Evolutionary conservation across 2,797 vertebrate genomes (phyloP).

Genomic region (Myotis findleyi): DNA sequence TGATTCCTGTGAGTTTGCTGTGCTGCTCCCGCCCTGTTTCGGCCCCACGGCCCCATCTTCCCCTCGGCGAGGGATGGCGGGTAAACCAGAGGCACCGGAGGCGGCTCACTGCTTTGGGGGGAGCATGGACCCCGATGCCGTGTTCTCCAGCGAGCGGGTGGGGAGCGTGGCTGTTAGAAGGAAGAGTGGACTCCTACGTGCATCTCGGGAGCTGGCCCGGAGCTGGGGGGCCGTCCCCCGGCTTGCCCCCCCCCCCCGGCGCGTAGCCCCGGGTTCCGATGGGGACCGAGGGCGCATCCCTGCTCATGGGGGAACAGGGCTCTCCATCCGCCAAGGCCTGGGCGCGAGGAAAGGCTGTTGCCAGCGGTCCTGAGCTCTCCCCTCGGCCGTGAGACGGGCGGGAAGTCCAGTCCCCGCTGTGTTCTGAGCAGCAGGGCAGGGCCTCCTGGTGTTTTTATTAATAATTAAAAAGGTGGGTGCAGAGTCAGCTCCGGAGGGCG

Average conservation of each 20-base stretch:
- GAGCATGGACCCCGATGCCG: accelerated
- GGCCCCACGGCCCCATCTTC: too few species aligned
- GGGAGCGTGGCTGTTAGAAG: not conserved
- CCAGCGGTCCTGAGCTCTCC: too few species aligned
- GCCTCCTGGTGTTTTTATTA: not conserved
- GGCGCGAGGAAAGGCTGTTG: not conserved
- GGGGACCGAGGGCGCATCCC: too few species aligned
- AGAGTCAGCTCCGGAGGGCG: not conserved
- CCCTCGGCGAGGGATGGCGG: not conserved
- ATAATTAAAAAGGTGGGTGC: not conserved
- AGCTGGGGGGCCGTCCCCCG: accelerated
- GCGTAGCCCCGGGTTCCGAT: too few species aligned
- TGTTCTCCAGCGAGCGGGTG: not conserved
- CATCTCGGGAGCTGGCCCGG: not conserved
- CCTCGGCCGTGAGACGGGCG: too few species aligned
- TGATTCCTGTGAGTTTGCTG: accelerated
- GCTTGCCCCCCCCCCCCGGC: too few species aligned
- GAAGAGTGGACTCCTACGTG: accelerated
- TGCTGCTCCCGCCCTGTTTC: accelerated
- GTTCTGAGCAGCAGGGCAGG: not conserved
- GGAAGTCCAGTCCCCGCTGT: not conserved
- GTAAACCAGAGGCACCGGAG: not conserved
- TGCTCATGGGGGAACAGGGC: accelerated
- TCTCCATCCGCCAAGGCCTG: not conserved
- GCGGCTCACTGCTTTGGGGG: not conserved